Evolutionary conservation across 2,113 vertebrate species (phyloP), one percentile per base, ranked within the genome.

Genomic region (Pygoscelis antarcticus): DNA sequence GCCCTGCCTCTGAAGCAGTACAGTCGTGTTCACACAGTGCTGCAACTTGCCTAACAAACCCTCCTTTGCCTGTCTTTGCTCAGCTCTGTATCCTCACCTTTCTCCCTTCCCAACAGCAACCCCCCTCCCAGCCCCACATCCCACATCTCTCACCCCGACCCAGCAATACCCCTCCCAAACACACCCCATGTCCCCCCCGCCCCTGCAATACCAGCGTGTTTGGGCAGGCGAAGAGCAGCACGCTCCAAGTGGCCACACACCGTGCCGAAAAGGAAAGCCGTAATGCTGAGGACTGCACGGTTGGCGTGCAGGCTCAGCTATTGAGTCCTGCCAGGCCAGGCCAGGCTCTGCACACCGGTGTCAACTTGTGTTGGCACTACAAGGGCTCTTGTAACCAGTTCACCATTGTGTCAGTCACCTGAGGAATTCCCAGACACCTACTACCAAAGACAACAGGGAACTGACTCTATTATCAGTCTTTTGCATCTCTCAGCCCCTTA

Each of bases 61-160:
- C 23, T 51, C 38, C 54, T 66, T 17, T 38, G 32, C 26, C 30
- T 8, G 34, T 30, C 64, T 17, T 68, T 13, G 20, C 61, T 70
- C 49, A 46, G 16, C 20, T 81, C 34, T 13, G 8, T 19, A 76
- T 30, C 47, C 32, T 76, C 42, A 27, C 8, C 42, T 57, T 61
- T 26, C 25, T 2, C 52, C 46, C n/a, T 60, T 75, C 62, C 26
- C 36, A 49, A 55, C 0, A 29, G 40, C 52, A 58, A 52, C 9
- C 5, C 14, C 25, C 25, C 21, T 87, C 22, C 34, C 29, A n/a
- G 34, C 16, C n/a, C 47, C 3, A 0, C 71, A 32, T 4, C 23
- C 14, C 19, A 27, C 26, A 34, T 15, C 47, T 55, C 61, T 52
- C 30, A 68, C 13, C 52, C 16, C 1, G 0, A 55, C 0, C 0